These are phyloP conservation scores for Hucho hucho DNA, from an alignment of 2,113 vertebrate species.

Conservation along the genomic window DNA sequence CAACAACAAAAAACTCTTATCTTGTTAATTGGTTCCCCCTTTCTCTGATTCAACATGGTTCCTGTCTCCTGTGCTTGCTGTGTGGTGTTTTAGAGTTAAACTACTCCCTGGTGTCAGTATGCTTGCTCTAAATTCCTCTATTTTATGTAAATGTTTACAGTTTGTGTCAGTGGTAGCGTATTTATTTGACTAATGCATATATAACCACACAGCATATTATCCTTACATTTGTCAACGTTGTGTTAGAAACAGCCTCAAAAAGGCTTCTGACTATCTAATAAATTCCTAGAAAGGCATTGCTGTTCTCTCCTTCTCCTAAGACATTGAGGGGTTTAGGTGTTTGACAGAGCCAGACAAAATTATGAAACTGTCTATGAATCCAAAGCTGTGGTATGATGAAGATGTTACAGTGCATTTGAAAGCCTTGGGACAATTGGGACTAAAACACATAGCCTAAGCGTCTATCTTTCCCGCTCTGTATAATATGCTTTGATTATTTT, in stretches of 20 bases:
- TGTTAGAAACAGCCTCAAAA: too few species aligned
- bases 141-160: constrained; percentile 18
- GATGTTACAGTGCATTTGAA: constrained; percentile 22
- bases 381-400: background rate
- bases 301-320: background rate
- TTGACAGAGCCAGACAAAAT: background rate
- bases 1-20: constrained; percentile 30
- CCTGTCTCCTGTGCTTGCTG: constrained; percentile 4
- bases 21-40: constrained; percentile 18
- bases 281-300: constrained; percentile 6
- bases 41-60: background rate
- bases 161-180: too few species aligned
- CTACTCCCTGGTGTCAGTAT: background rate
- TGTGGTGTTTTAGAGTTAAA: constrained; percentile 9
- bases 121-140: constrained; percentile 38
- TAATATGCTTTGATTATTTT: constrained; percentile 26
- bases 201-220: too few species aligned
- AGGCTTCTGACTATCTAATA: too few species aligned
- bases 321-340: background rate
- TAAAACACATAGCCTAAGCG: background rate
- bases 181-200: too few species aligned
- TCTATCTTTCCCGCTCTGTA: constrained; percentile 33
- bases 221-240: too few species aligned
- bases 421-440: background rate
- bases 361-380: background rate